Evolutionary conservation across 2,888 invertebrate genomes (phyloP).

Genomic region (Stegophylla sp.): DNA sequence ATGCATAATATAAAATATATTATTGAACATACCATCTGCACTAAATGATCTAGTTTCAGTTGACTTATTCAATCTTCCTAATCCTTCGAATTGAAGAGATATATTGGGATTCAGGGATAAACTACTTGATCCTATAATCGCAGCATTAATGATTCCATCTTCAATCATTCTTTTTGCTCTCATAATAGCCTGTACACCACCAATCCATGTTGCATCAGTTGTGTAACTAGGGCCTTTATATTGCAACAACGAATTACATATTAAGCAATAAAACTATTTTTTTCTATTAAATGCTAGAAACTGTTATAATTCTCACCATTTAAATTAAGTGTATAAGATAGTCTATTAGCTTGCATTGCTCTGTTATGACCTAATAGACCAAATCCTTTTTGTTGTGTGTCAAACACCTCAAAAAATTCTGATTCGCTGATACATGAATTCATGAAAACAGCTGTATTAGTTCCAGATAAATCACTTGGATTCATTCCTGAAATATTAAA

Average conservation of each 20-base stretch:
- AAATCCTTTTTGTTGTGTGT: slow-evolving; percentile 67
- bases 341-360: slow-evolving; percentile 71
- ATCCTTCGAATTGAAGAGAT: slow-evolving; percentile 71
- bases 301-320: slow-evolving; percentile 65
- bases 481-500: slow-evolving; percentile 64
- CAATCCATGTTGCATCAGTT: slow-evolving; percentile 73
- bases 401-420: slow-evolving; percentile 63
- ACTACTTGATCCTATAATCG: slow-evolving; percentile 69
- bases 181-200: slow-evolving; percentile 71
- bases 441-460: slow-evolving; percentile 66
- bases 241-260: background rate
- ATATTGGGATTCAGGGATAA: slow-evolving; percentile 70
- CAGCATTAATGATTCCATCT: slow-evolving; percentile 67
- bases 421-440: slow-evolving; percentile 66
- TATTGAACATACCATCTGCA: slow-evolving; percentile 47
- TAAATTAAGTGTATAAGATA: slow-evolving; percentile 71
- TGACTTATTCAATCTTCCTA: slow-evolving; percentile 65
- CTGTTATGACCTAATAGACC: slow-evolving; percentile 73
- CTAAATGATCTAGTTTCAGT: slow-evolving; percentile 37
- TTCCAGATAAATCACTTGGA: slow-evolving; percentile 65
- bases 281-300: background rate
- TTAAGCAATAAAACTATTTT: background rate
- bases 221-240: slow-evolving; percentile 68
- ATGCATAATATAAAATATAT: background rate
- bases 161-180: slow-evolving; percentile 66